phyloP scores from a whole-genome alignment of 2,888 invertebrate species.

The Sesia bembeciformis region DNA sequence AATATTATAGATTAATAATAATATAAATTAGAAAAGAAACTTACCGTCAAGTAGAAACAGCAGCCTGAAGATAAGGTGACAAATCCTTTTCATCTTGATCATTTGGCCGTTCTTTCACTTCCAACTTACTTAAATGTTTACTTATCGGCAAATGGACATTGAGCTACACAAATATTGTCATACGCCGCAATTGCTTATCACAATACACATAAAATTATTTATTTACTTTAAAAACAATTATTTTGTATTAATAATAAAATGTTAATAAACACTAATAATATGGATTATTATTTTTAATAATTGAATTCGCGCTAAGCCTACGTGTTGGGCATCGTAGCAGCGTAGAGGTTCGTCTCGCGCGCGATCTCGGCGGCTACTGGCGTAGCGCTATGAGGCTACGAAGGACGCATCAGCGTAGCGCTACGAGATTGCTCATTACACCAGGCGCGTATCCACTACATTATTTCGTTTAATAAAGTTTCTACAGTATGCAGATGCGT shows the following conservation, averaged over 20 bases:
- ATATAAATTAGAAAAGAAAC: slow-evolving; percentile 5
- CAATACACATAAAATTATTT: slow-evolving; percentile 11
- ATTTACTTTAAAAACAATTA: neutral
- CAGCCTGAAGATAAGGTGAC: slow-evolving; percentile 53
- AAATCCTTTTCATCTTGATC: slow-evolving; percentile 64
- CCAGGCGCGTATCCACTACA: slow-evolving; percentile 27
- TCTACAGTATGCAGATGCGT: slow-evolving; percentile 33
- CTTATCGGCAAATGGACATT: slow-evolving; percentile 11
- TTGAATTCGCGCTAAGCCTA: slow-evolving; percentile 1
- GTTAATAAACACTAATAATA: neutral
- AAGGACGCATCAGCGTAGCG: neutral
- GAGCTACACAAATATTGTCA: slow-evolving; percentile 4
- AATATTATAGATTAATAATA: too few species aligned
- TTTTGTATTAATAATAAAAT: slow-evolving; percentile 5
- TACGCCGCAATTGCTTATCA: slow-evolving; percentile 15
- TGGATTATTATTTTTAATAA: slow-evolving; percentile 2
- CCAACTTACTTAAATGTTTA: slow-evolving; percentile 15
- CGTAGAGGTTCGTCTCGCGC: slow-evolving; percentile 17
- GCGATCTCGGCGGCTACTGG: slow-evolving; percentile 21
- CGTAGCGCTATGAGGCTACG: slow-evolving; percentile 1
- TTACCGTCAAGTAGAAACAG: slow-evolving; percentile 60
- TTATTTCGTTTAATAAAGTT: slow-evolving; percentile 55
- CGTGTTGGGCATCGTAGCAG: slow-evolving; percentile 8
- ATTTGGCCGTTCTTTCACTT: slow-evolving; percentile 18
- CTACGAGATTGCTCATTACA: slow-evolving; percentile 29